Base-by-base conservation (phyloP, 2,888 invertebrate genomes). In the Neoaliturus tenellus region DNA sequence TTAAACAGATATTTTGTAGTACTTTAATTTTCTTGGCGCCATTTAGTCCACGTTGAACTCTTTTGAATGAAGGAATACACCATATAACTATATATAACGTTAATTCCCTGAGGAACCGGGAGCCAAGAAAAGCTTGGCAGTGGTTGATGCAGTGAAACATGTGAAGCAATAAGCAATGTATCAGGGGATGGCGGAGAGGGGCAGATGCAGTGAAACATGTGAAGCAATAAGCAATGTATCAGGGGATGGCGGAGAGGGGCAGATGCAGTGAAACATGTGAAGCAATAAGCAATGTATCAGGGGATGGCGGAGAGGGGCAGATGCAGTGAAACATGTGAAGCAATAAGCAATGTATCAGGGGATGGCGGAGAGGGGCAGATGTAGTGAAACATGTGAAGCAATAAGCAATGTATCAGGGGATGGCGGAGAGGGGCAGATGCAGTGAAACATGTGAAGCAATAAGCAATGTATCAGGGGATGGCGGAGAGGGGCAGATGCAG, bases 251-350 rank as follows among this genome's bases (percentile, higher is more conserved):
- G 35, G 71, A 39, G 39, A 71, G 41, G 4, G 71, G 71, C 20
- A 39, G 71, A 71, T 71, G 41, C 71, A 23, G 71, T 75, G 75
- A 44, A 78, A 31, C 78, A 78, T 78, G 78, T 78, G 55, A 17
- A 55, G 78, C 78, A 78, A 78, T 78, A 55, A 51, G 78, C 78
- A 35, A 78, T 78, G 48, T 78, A 78, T 78, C 62, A 62, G 39
- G 71, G 20, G 20, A 41, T 23, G 41, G 39, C 39, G 35, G 71
- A 39, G 39, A 71, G 41, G 4, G 71, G 71, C 20, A 39, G 71
- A 71, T 71, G 41, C 71, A 23, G 71, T 75, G 75, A 44, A 78
- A 31, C 78, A 78, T 78, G 78, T 78, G 55, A 17, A 55, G 78
- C 78, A 78, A 78, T 78, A 55, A 51, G 78, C 78, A 35, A 78